Base-by-base conservation (phyloP, 2,888 invertebrate genomes). In the Ochropleura leucogaster region DNA sequence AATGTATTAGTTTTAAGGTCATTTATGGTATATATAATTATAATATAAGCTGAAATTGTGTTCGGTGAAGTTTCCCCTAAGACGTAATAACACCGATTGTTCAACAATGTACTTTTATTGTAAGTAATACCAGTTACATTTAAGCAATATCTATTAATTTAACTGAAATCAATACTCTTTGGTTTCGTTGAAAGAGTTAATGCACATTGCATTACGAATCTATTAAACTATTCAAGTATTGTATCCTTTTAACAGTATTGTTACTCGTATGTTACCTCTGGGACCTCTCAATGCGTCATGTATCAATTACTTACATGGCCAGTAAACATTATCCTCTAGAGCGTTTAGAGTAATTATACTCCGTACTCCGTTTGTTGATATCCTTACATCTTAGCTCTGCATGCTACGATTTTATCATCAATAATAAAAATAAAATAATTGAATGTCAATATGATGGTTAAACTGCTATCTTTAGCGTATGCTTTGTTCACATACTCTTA, bases 391-490 rank as follows among this genome's bases (percentile, higher is more conserved):
- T 53, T 59, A 16, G 16, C n/a, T 10, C 18, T 18, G 8, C 44
- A 49, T 49, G 12, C 3, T 46, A 66, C 14, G 46, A 47, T 62
- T 66, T 46, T 59, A 64, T 47, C 55, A 7, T 53, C 59, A 67
- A 3, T 12, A 14, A n/a, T n/a, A n/a, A n/a, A n/a, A n/a, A n/a
- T n/a, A n/a, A n/a, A 5, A 42, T 10, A 46, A 10, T 18, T 44
- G 40, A 14, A 51, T 59, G 7, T 47, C 40, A 18, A 57, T 30
- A 20, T 18, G 4, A 64, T 47, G 12, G 42, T 14, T 63, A 16
- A 51, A 55, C 18, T 75, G 51, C 53, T 68, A 60, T 80, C 73
- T 84, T 72, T 77, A 81, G 63, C 63, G 70, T 46, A 59, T 68
- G 44, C 57, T 49, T 49, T 14, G 18, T 47, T 69, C 20, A 67